These are phyloP conservation scores for Sparidentex hasta DNA, from an alignment of 2,797 vertebrate species.

Conservation along the genomic window DNA sequence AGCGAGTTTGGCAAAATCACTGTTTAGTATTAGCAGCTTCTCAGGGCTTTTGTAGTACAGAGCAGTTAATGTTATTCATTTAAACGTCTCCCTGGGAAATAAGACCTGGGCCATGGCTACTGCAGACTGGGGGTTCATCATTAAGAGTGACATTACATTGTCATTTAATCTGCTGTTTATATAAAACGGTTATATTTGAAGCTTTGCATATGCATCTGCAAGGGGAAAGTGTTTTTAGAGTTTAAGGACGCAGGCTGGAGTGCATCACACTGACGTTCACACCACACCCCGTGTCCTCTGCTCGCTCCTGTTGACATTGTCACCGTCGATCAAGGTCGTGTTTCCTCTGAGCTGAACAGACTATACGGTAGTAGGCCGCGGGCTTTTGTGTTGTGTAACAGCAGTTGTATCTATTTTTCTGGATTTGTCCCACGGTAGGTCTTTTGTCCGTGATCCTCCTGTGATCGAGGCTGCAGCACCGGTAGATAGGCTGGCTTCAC, in stretches of 20 bases:
- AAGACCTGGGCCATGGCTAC: too few species aligned
- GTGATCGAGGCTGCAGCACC: constrained; percentile 15
- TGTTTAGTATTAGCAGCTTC: too few species aligned
- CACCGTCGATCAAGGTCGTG: constrained; percentile 40
- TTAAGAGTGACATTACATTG: not conserved
- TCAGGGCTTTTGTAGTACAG: too few species aligned
- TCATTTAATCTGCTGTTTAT: not conserved
- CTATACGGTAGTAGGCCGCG: constrained; percentile 23
- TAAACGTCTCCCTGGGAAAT: too few species aligned
- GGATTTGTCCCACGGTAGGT: constrained; percentile 25
- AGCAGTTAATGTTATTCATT: too few species aligned
- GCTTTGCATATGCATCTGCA: not conserved
- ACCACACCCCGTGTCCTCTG: not conserved
- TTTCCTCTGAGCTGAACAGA: constrained; percentile 4
- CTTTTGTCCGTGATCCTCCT: constrained; percentile 15
- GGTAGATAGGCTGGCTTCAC: constrained; percentile 13
- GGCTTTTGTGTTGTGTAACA: constrained; percentile 55
- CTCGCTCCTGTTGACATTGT: constrained; percentile 38
- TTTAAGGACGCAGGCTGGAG: not conserved
- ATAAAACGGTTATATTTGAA: not conserved
- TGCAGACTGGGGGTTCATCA: not conserved
- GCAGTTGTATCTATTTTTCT: constrained; percentile 30
- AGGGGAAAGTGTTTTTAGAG: not conserved
- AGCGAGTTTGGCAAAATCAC: too few species aligned
- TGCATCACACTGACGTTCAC: constrained; percentile 3